Percentiles rank a stretch among this genome's conserved stretches.
Evolutionary conservation across 2,888 invertebrate genomes (phyloP).

Genomic region (Pristionchus entomophagus): DNA sequence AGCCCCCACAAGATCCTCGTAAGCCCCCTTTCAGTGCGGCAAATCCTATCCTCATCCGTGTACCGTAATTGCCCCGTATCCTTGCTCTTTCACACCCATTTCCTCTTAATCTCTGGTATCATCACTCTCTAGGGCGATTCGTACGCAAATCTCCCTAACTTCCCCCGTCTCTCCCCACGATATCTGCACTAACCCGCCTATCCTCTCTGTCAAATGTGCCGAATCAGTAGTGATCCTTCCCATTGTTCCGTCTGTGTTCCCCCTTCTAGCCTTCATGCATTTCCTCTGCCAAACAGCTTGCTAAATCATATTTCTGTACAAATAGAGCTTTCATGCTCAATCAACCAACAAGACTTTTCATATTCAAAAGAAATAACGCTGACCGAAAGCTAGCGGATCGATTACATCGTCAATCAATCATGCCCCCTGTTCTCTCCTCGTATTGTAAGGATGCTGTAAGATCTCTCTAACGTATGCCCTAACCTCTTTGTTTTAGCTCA

Average conservation of each 20-base stretch:
- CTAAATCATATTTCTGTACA: conserved; percentile 16
- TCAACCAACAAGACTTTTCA: background rate
- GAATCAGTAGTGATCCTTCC: background rate
- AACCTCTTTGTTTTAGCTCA: too few species aligned
- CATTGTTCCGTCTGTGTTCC: background rate
- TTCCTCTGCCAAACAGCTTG: conserved; percentile 32
- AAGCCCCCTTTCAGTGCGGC: background rate
- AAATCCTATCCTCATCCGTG: background rate
- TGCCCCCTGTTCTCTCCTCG: background rate
- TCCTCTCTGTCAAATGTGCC: conserved; percentile 5
- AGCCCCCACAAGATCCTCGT: background rate
- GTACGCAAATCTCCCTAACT: background rate
- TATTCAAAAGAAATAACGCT: too few species aligned
- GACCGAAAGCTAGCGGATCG: background rate
- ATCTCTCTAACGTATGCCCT: conserved; percentile 20
- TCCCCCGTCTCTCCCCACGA: background rate
- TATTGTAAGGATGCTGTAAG: conserved; percentile 31
- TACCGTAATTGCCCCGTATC: conserved; percentile 1
- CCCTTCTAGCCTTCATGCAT: background rate
- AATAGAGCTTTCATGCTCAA: conserved; percentile 23
- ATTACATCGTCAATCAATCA: background rate
- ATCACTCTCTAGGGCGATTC: conserved; percentile 33
- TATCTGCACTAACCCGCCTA: background rate
- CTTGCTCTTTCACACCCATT: conserved; percentile 8
- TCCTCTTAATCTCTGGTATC: conserved; percentile 10